Evolutionary conservation across 2,113 vertebrate species (phyloP).

Genomic region (Amia ocellicauda): DNA sequence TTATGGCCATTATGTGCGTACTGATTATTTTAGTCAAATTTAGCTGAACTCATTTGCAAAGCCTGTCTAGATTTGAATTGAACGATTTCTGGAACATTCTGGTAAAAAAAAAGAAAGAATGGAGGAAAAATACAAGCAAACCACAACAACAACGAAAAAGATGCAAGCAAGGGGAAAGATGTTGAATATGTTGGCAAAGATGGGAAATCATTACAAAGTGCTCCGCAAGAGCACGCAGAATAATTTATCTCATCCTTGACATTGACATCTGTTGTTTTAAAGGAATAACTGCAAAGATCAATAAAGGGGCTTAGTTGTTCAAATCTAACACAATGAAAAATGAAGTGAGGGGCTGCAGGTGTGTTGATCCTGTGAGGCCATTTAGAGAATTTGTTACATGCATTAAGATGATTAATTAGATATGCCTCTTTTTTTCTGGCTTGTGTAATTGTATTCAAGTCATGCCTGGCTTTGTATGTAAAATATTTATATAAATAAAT

Average conservation of each 20-base stretch:
- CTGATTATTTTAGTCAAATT: too few species aligned
- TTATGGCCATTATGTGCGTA: too few species aligned
- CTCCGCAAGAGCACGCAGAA: constrained; percentile 15
- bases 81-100: too few species aligned
- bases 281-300: constrained; percentile 50
- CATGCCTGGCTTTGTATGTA: constrained; percentile 36
- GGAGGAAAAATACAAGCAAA: too few species aligned
- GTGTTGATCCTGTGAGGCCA: constrained; percentile 53
- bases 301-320: constrained; percentile 62
- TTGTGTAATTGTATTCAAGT: constrained; percentile 10
- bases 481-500: neutral
- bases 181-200: constrained; percentile 26
- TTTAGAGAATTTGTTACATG: constrained; percentile 68
- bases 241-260: constrained; percentile 40
- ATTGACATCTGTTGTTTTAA: constrained; percentile 48
- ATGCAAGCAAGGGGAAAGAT: neutral
- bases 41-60: too few species aligned
- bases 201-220: constrained; percentile 43
- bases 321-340: constrained; percentile 63
- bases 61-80: too few species aligned
- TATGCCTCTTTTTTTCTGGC: constrained; percentile 55
- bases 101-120: too few species aligned
- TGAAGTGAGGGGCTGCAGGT: constrained; percentile 47
- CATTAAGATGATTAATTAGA: constrained; percentile 78
- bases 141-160: too few species aligned